Conservation (phyloP, 2,113 vertebrate species). For the Dipodomys ordii region DNA sequence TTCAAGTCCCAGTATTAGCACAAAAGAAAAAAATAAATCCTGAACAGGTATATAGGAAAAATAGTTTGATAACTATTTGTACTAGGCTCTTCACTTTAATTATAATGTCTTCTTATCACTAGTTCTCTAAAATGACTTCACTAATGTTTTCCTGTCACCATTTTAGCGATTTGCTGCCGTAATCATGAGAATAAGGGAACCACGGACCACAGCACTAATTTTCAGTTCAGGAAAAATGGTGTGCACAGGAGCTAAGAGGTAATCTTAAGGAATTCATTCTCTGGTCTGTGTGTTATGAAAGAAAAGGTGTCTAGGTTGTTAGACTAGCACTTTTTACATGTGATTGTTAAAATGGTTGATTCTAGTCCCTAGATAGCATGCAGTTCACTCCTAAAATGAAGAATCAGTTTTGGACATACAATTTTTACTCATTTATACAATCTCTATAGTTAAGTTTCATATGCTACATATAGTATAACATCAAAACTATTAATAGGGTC, state of each 20-base stretch:
- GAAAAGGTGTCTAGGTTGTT: too few relatives aligned
- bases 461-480: background rate
- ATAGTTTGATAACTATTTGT: too few relatives aligned
- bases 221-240: constrained; percentile 99
- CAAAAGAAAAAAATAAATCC: too few relatives aligned
- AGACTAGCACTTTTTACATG: background rate
- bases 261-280: background rate
- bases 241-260: constrained; percentile 99
- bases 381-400: background rate
- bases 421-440: background rate
- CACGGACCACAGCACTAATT: constrained; percentile 97
- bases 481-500: background rate
- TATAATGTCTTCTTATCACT: background rate
- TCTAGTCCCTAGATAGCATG: background rate
- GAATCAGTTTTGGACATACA: background rate
- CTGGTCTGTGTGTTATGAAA: background rate
- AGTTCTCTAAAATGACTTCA: background rate
- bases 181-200: constrained; percentile 99
- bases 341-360: background rate
- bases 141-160: constrained; percentile 53
- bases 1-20: too few relatives aligned
- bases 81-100: background rate
- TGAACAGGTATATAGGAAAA: too few relatives aligned
- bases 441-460: background rate
- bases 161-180: constrained; percentile 98